Evolutionary conservation across 2,797 vertebrate species (phyloP), one percentile per base, ranked within the genome.

Genomic region (Lacerta bilineata): DNA sequence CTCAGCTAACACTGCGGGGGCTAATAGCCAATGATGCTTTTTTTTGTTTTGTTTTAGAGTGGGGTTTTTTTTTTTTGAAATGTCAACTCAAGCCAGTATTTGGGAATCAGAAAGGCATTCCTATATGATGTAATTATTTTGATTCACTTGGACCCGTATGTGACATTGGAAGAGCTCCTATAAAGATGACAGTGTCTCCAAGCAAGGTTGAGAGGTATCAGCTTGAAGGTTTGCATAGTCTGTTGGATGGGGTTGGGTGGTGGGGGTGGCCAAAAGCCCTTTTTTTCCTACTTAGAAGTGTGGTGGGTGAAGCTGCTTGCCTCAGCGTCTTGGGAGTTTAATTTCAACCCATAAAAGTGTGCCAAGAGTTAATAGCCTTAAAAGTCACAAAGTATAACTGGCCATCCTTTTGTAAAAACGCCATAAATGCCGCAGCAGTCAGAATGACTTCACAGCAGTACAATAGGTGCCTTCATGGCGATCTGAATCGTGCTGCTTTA

Each of bases 291-390:
- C 50, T 55, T 55, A 89, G 64, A 41, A 83, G 59, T n/a, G 33
- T 41, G 55, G 72, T 50, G 80, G 59, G 2, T 23, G 78, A 64
- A 86, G 76, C 72, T 75, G 17, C 68, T 85, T 80, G 43, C 59
- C 79, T 61, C 80, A 89, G 27, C 8, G 8, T 85, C 81, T 77
- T 72, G 50, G 84, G 84, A 88, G 81, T 75, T 87, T 75, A 76
- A 71, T 84, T 88, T 90, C 61, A 50, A 41, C 69, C 75, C 82
- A 82, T 74, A 83, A 82, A 74, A 84, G 20, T 36, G 55, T 80
- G 78, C 89, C 78, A 80, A 91, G 55, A 83, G 43, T 66, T 81
- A 93, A 90, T 82, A 90, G 25, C 27, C 80, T 80, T 88, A 81
- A 74, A 79, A 61, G 36, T 79, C 29, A 83, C 46, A 50, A 75